Evolutionary conservation across 2,113 vertebrate genomes (phyloP), one percentile per base, ranked within the genome.

Genomic region (Ramphastos sulfuratus): DNA sequence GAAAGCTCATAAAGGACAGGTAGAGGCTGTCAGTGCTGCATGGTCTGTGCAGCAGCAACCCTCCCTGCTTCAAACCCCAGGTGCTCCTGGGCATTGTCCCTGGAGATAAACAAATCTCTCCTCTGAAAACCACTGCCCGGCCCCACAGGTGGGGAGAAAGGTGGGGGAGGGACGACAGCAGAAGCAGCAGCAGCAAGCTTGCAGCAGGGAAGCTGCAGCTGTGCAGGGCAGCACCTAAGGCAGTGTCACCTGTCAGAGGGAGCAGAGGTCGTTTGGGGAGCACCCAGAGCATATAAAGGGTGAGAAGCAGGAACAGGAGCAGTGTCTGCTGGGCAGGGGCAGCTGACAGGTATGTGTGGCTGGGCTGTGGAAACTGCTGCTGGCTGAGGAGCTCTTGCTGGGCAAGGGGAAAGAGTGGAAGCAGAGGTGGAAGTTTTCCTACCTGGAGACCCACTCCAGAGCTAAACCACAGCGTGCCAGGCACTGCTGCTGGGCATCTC

Each of bases 131-230:
- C 5, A 2, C 58, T 54, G 33, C 44, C 44, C 6, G 16, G 44
- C 15, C 44, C 44, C 44, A 46, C 44, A 46, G 44, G 44, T 46
- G 44, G 44, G 15, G 44, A 15, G 21, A 42, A 27, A 35, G 21
- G 28, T 0, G 0, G 12, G 5, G 20, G 0, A 12, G 58, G 0
- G 20, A 35, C 21, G 0, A 27, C 33, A n/a, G 55, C 21, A n/a
- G n/a, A n/a, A n/a, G n/a, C 21, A 37, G 46, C 18, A 5, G 58
- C 42, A 58, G 28, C 10, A 30, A 28, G 37, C 18, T 28, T 12
- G 30, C 23, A 9, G 46, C 7, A 2, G 10, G 15, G 6, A 55
- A 54, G 39, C 52, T 19, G 46, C 3, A 14, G 9, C 4, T 60
- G 28, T 3, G 10, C 56, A 78, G 60, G 93, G 33, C 52, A 44